Percentiles rank a stretch among this genome's conserved stretches.
Conservation (phyloP, 2,888 invertebrate species). For the Lasioglossum lativentre region DNA sequence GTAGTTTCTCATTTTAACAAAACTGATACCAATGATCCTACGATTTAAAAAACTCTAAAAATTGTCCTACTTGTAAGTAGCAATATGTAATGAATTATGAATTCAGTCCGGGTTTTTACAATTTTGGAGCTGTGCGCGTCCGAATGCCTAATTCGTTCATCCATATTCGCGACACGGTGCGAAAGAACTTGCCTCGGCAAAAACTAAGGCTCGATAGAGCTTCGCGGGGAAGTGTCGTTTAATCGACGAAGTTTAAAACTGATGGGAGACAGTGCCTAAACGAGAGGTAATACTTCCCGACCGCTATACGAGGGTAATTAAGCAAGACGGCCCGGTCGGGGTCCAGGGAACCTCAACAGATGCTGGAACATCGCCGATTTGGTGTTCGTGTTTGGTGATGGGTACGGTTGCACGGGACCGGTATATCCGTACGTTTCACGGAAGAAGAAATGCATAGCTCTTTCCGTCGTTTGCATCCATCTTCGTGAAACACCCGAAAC, state of each 20-base stretch:
- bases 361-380: conserved; percentile 63
- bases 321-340: conserved; percentile 53
- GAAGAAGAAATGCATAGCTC: conserved; percentile 43
- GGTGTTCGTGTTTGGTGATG: conserved; percentile 46
- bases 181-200: not conserved
- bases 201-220: not conserved
- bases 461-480: conserved; percentile 60
- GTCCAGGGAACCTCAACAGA: conserved; percentile 74
- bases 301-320: conserved; percentile 72
- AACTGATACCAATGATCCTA: no score
- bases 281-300: conserved; percentile 50
- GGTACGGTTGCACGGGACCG: not conserved
- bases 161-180: not conserved
- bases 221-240: not conserved
- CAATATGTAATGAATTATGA: no score
- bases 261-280: conserved; percentile 30
- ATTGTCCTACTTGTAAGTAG: no score
- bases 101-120: not conserved
- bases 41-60: no score
- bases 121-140: not conserved
- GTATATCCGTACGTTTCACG: conserved; percentile 18
- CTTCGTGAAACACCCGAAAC: conserved; percentile 39
- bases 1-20: no score
- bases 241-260: conserved; percentile 30
- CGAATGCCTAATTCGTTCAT: not conserved